Base-by-base conservation (phyloP, 2,888 invertebrate species). In the Hyposoter dolosus region DNA sequence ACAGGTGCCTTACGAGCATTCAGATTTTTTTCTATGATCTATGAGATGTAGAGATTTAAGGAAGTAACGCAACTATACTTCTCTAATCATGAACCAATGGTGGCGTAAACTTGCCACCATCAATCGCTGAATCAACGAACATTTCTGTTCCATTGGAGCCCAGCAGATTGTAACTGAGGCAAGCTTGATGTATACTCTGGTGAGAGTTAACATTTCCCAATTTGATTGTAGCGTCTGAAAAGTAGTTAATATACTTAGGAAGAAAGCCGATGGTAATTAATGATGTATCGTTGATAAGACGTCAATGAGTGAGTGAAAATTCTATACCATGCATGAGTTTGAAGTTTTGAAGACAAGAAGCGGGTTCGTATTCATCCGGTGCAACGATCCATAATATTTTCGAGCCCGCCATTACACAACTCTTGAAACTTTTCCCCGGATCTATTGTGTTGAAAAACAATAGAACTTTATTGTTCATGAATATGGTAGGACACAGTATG, bases 401-500 rank as follows among this genome's bases (percentile, higher is more conserved):
- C 45, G 7, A 23, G 50, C 23, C 53, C n/a, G n/a, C 23, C 35
- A 17, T 28, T 63, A 17, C 43, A 1, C 56, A 65, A 65, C 43
- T 65, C 69, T 63, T 79, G 71, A 72, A 80, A 85, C 47, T 85
- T 80, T 65, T 43, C 69, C 56, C 47, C 56, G 28, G 35, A 80
- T 72, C 83, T 76, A 76, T 85, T 83, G 85, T 82, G 71, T 50
- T 35, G 76, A 80, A 83, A 60, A 85, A 85, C 85, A 85, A 83
- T 85, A 63, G 76, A 35, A 28, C 76, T 72, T 83, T 45, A 80
- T 83, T 85, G 76, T 83, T 82, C 72, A 47, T 80, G 65, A 56
- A 69, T 66, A 72, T 40, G 50, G 28, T 47, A 47, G 45, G 32
- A 76, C 45, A 72, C 35, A 23, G 35, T 12, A 32, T 10, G n/a